Base-by-base conservation (phyloP, 1,140 invertebrate species). In the Asbolus verrucosus region DNA sequence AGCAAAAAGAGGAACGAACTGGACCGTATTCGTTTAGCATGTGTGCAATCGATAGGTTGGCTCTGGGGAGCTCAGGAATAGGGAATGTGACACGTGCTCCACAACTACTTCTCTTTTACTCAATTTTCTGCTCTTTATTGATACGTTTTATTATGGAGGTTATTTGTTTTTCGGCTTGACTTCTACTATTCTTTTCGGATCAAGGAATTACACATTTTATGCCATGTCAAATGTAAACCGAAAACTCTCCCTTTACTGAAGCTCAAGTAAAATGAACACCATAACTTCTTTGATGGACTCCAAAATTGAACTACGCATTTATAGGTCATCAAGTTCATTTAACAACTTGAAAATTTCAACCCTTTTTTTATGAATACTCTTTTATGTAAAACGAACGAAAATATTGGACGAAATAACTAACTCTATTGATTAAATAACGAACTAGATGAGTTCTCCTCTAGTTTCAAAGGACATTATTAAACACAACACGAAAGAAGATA, bases 21-120 rank as follows among this genome's bases (percentile, higher is more conserved):
- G 65, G 46, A 67, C 65, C 46, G 62, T 33, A 33, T 65, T 39
- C 39, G 33, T 54, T 50, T 50, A 67, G 65, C 41, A 50, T 50
- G 46, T 67, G 41, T 33, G 65, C 41, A 36, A 67, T 67, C 65
- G 65, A 67, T 67, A 46, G 43, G 24, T 8, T 27, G 30, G 31
- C 27, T 27, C 24, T 27, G 24, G 24, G 24, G 24, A 27, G 8
- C 24, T 67, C 41, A 14, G 36, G 61, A 65, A 31, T 24, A 41
- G 65, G 46, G 46, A 18, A 67, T 36, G 41, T 31, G 41, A 67
- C 65, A 54, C 27, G 46, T 54, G 41, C 30, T 36, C 43, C 43
- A 67, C 41, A 50, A 27, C 65, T 61, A 61, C 30, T 61, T 61
- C 59, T 33, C 38, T 36, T 65, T 41, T 63, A 41, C 41, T 39